Base-by-base conservation (phyloP, 2,888 invertebrate species). In the Eristalis intricaria region DNA sequence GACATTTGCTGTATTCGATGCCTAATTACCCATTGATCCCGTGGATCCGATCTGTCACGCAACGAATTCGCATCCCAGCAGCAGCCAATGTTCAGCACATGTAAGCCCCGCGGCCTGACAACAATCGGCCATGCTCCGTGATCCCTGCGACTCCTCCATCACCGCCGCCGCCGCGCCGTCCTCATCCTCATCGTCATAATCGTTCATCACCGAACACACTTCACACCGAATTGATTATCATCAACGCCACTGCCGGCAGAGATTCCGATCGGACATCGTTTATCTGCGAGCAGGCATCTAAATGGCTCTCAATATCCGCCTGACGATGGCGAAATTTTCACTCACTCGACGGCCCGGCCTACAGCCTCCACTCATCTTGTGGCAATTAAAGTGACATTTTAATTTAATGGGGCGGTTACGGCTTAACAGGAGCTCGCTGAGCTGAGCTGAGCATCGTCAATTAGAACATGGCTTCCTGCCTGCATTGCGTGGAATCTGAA, bases 361-460 rank as follows among this genome's bases (percentile, higher is more conserved):
- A 26, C 58, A 60, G 79, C 63, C 19, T 29, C 50, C 58, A 81
- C 68, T 81, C 85, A 77, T 81, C 77, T 69, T 29, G 63, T 40
- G 77, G 81, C 82, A 82, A 86, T 86, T 86, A 86, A 82, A 82
- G 82, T 82, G 85, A 86, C 85, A 86, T 86, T 82, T 86, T 86
- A 86, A 86, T 86, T 86, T 86, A 86, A 86, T 82, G 69, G 81
- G 85, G 82, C 82, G 85, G 85, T 85, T 81, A 71, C 58, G 32
- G 43, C 60, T 64, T 70, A 74, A 82, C 85, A 86, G 74, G 64
- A 86, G 85, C 75, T 75, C 35, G 29, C 61, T 43, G 64, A 76
- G 68, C 77, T 64, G 15, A 32, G 22, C 60, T 70, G 79, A 79
- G 75, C 66, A 77, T 77, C 81, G 58, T 69, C 85, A 69, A 81